Base-by-base conservation (phyloP, 1,140 invertebrate genomes). In the Bombus waltoni region DNA sequence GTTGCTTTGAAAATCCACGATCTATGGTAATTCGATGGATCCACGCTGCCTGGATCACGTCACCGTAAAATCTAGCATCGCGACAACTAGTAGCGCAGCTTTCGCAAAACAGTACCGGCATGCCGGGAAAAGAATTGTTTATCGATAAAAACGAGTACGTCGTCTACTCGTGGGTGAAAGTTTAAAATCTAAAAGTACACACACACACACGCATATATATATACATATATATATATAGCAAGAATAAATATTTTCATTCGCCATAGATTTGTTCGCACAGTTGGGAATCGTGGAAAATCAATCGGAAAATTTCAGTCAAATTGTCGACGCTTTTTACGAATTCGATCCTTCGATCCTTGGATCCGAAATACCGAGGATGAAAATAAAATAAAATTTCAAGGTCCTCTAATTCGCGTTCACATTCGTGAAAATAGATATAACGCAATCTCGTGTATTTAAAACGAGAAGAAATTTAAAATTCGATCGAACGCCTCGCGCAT, bases 391-490 rank as follows among this genome's bases (percentile, higher is more conserved):
- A 32, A 81, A 53, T 53, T 47, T 47, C 72, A 66, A 83, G 35
- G 73, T 73, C 42, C 40, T 11, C 28, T 53, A 81, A 73, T 32
- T 32, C 32, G 1, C 32, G 32, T 32, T 32, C 32, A 42, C 25
- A 65, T 77, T 53, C 42, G 32, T 1, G 25, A 18, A 32, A 28
- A 38, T 18, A 28, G 13, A 8, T n/a, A 32, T 25, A 4, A 32
- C 22, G 42, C 32, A n/a, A 42, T 15, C 3, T 66, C 47, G 5
- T 18, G 42, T 13, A 28, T 38, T 66, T 76, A 71, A 35, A 40
- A 28, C n/a, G 18, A 32, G 18, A 53, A 3, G 76, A 65, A 75
- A 88, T 89, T 87, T 89, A 42, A 87, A 89, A 89, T 89, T 89
- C 85, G 44, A 70, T 47, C n/a, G 15, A 25, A 28, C 2, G 59